Percentiles rank a stretch among this genome's conserved stretches.
Evolutionary conservation across 2,888 invertebrate species (phyloP).

Genomic region (Acronicta leporina): DNA sequence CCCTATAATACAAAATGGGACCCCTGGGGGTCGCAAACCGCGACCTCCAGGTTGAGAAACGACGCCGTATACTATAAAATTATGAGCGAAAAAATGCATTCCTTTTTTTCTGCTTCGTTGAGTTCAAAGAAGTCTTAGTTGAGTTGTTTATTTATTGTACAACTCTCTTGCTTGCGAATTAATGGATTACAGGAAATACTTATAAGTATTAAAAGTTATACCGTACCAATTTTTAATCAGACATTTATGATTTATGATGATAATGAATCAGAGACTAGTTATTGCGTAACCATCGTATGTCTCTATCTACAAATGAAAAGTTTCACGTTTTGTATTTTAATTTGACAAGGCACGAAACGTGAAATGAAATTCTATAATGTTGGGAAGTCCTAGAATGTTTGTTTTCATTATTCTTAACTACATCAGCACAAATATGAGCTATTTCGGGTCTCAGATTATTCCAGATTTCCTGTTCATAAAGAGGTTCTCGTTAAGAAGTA

Average conservation of each 20-base stretch:
- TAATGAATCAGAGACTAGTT: constrained; percentile 38
- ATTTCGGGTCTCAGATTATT: too few species aligned
- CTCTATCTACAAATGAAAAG: constrained; percentile 30
- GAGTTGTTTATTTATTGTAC: constrained; percentile 56
- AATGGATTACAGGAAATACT: constrained; percentile 58
- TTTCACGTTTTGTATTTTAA: not conserved
- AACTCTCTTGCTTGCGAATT: constrained; percentile 52
- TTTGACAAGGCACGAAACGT: too few species aligned
- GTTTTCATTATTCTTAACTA: too few species aligned
- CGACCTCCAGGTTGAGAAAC: too few species aligned
- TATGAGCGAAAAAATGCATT: constrained; percentile 22
- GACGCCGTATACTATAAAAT: constrained; percentile 14
- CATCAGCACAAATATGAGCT: too few species aligned
- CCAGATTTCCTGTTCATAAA: too few species aligned
- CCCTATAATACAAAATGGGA: too few species aligned
- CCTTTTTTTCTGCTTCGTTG: constrained; percentile 47
- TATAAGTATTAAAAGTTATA: constrained; percentile 41
- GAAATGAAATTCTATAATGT: not conserved
- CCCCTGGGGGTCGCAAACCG: too few species aligned
- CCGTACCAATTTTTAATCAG: constrained; percentile 26
- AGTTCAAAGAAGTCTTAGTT: constrained; percentile 30
- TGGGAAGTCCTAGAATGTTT: not conserved
- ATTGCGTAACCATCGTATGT: constrained; percentile 9
- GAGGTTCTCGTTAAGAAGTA: too few species aligned
- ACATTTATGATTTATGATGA: too few species aligned